Evolutionary conservation across 2,797 vertebrate genomes (phyloP).

Genomic region (Anas acuta): DNA sequence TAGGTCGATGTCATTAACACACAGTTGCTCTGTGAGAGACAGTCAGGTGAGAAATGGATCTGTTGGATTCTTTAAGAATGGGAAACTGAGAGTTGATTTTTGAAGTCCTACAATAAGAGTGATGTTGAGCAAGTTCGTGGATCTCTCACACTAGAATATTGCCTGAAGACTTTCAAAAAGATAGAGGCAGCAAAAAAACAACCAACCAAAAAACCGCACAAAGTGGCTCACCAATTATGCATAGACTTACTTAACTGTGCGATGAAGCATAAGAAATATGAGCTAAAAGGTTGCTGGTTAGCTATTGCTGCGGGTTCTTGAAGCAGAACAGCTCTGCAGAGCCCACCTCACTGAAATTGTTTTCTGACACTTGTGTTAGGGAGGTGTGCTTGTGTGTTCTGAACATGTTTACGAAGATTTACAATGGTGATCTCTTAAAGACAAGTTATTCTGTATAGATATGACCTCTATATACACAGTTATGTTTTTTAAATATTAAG

Average conservation of each 20-base stretch:
- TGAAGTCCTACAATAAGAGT: neutral
- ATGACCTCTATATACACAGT: neutral
- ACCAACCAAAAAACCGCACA: no score
- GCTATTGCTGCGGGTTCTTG: neutral
- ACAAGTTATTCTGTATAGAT: neutral
- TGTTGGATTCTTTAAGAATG: neutral
- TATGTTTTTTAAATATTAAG: neutral
- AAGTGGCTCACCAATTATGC: fast-evolving
- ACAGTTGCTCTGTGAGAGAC: neutral
- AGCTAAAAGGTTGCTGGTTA: neutral
- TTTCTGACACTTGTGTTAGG: neutral
- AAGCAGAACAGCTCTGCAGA: neutral
- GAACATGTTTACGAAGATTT: neutral
- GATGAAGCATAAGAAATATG: neutral
- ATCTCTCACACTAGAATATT: neutral
- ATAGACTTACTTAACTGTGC: neutral
- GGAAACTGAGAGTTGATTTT: neutral
- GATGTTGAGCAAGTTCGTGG: neutral
- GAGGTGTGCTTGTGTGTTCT: neutral
- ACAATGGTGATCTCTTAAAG: neutral
- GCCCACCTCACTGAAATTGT: neutral
- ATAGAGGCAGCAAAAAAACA: neutral
- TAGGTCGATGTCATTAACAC: neutral
- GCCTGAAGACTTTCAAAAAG: neutral
- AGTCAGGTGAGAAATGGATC: neutral